Percentiles rank a stretch among this genome's conserved stretches.
Evolutionary conservation across 2,113 vertebrate genomes (phyloP).

Genomic region (Bubo blakistoni): DNA sequence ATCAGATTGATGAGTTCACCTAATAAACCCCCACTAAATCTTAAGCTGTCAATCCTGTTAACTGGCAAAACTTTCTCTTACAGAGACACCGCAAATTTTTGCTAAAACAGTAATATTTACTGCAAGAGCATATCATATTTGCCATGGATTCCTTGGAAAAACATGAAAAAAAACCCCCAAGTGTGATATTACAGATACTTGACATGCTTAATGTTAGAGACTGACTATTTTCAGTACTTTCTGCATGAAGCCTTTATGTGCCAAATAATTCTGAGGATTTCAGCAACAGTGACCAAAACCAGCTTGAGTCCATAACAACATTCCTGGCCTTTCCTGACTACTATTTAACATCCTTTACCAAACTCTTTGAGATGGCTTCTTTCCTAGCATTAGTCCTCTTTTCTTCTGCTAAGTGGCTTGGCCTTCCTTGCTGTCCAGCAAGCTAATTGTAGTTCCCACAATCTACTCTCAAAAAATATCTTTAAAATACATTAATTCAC

Average conservation of each 20-base stretch:
- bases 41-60: background rate
- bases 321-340: background rate
- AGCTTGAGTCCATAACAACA: background rate
- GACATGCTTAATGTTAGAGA: background rate
- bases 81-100: background rate
- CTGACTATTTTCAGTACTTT: background rate
- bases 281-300: background rate
- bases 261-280: background rate
- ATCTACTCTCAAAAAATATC: background rate
- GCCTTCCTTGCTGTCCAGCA: background rate
- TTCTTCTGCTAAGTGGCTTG: background rate
- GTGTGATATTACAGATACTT: background rate
- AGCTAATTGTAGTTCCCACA: background rate
- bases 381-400: background rate
- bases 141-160: background rate
- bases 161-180: background rate
- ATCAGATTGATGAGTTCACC: background rate
- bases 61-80: background rate
- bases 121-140: background rate
- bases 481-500: background rate
- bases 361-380: background rate
- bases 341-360: background rate
- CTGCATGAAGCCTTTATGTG: background rate
- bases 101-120: background rate
- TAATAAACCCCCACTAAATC: background rate